Percentiles rank a stretch among this genome's conserved stretches.
Conservation (phyloP, 2,888 invertebrate genomes). For the Neoitamus cyanurus region DNA sequence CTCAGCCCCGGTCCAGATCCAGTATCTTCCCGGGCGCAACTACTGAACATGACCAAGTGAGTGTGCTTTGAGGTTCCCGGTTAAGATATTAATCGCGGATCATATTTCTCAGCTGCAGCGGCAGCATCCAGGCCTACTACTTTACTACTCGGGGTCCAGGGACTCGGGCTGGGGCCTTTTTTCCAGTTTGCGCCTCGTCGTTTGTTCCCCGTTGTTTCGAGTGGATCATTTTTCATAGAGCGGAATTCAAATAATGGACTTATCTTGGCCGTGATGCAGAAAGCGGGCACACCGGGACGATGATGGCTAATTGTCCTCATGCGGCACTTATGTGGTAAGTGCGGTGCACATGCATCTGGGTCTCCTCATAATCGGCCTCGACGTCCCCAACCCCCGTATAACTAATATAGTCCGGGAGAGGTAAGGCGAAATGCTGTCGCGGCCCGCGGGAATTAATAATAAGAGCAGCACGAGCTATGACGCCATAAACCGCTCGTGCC, state of each 20-base stretch:
- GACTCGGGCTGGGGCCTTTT: not conserved
- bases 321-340: not conserved
- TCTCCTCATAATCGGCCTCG: not conserved
- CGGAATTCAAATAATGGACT: constrained; percentile 12
- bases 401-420: not conserved
- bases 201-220: not conserved
- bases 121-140: not conserved
- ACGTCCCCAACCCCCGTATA: not conserved
- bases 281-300: not conserved
- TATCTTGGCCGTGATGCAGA: not conserved
- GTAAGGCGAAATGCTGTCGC: not conserved
- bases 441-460: not conserved
- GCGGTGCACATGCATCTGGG: constrained; percentile 3
- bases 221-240: constrained; percentile 36
- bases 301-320: constrained; percentile 25
- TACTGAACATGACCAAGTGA: constrained; percentile 9
- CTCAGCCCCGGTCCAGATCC: not conserved
- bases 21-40: constrained; percentile 8
- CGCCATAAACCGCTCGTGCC: constrained; percentile 20
- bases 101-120: constrained; percentile 4
- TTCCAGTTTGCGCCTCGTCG: not conserved
- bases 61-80: constrained; percentile 1
- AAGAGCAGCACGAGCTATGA: not conserved
- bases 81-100: constrained; percentile 24
- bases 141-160: too few species aligned